Evolutionary conservation across 2,797 vertebrate species (phyloP), one percentile per base, ranked within the genome.

Genomic region (Siniperca scherzeri): DNA sequence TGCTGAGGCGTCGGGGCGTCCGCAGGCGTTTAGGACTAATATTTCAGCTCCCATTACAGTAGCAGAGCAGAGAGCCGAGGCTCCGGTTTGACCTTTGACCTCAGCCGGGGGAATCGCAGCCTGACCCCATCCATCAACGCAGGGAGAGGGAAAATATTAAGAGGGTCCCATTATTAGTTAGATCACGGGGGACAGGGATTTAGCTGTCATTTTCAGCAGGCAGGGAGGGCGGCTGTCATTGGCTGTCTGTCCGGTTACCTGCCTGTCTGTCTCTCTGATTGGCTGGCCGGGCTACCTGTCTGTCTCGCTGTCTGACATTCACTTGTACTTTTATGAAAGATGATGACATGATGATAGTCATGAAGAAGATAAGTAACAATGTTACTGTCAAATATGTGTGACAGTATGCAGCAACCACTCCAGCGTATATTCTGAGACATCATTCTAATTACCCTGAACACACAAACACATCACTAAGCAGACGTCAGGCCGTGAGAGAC

Each of bases 21-120:
- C 74, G 85, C 91, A 52, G 92, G 91, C 89, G 90, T 87, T 84
- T 87, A 86, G 86, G 83, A 90, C 93, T 88, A 92, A 95, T 94
- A 93, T 94, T 95, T 96, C 95, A 96, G 91, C 93, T 94, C 82
- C 87, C 87, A 96, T 96, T 96, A 96, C 88, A 67, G 90, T 46
- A 72, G 84, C 80, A 53, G 89, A 90, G 85, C 91, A 80, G 81
- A 86, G 91, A 89, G 87, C 81, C 71, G 88, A 78, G 81, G 79
- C 90, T 92, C 85, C 68, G 38, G 30, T 16, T 60, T 84, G 88
- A 91, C 92, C 94, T 94, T 80, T 85, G 84, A 92, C 93, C 92
- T 77, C 70, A 66, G 83, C 87, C 74, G 70, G 84, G 90, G 88
- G 89, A 93, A 80, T 77, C 75, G 50, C 80, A 86, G 90, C 88